Evolutionary conservation across 2,113 vertebrate species (phyloP), one percentile per base, ranked within the genome.

Genomic region (Heterochromis multidens): DNA sequence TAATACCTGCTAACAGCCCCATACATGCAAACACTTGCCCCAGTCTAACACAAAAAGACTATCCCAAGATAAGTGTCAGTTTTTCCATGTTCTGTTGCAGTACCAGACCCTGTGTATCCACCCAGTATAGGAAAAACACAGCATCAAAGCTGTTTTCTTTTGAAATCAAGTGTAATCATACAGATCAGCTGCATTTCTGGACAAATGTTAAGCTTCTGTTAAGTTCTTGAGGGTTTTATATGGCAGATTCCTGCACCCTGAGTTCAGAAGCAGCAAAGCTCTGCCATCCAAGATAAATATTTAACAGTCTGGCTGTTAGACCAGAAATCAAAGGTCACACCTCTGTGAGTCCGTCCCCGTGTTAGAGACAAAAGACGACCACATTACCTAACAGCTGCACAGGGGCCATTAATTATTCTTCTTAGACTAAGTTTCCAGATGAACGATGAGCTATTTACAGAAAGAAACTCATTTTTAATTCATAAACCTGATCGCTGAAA

Each of bases 251-350:
- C 77, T 77, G 80, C 35, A 23, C 63, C 25, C 65, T 54, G 80
- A 62, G 46, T 79, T 29, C 74, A 81, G 77, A 31, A 31, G 84
- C 79, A 62, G 77, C 25, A 56, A 63, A 81, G 46, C 67, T 58
- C 82, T 84, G 58, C 81, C 85, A 57, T 92, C 91, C 92, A 95
- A 95, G 87, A 93, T 93, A 95, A 95, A 96, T 95, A 95, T 95
- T 96, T 93, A 95, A 92, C 92, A 88, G 81, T 85, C 82, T 87
- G 91, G 61, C 85, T 79, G 83, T 10, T 13, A 90, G 74, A 95
- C 92, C 89, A 90, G 84, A 82, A 92, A 81, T 33, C 92, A 95
- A 96, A 94, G 91, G 91, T 94, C 94, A 87, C 31, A 31, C 61
- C 72, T 62, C 37, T 77, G 40, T 65, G 59, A 92, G 82, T 82